Evolutionary conservation across 2,113 vertebrate species (phyloP).

Genomic region (Dromaius novaehollandiae): DNA sequence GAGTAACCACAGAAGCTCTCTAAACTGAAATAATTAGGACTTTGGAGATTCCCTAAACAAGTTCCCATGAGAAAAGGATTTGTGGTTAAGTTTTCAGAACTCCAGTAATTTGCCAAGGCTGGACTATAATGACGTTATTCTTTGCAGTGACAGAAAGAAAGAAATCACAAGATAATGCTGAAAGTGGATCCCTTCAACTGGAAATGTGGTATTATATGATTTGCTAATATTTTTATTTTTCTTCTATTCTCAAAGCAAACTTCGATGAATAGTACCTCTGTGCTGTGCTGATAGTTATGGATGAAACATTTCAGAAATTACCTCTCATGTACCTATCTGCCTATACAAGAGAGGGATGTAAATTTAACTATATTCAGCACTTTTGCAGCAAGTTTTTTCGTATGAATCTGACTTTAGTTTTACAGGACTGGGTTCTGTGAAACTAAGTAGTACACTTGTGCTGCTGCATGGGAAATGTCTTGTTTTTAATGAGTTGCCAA

Average conservation of each 20-base stretch:
- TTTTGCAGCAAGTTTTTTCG: background rate
- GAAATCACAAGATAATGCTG: background rate
- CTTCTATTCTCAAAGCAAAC: background rate
- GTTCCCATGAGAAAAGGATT: conserved; percentile 21
- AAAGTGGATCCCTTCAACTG: background rate
- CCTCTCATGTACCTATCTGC: background rate
- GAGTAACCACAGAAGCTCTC: background rate
- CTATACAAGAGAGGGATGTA: background rate
- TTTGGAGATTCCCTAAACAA: conserved; percentile 55
- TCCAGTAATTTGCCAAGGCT: background rate
- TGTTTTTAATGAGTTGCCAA: conserved; percentile 70
- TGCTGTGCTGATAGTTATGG: background rate
- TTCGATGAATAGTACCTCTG: background rate
- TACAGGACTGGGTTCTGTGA: conserved; percentile 4
- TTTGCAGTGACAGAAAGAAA: background rate
- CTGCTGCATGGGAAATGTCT: conserved; percentile 67
- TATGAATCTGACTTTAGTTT: conserved; percentile 20
- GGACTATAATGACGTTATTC: background rate
- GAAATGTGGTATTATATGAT: background rate
- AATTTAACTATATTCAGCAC: background rate
- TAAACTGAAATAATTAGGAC: background rate
- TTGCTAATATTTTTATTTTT: background rate
- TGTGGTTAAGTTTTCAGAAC: conserved; percentile 23
- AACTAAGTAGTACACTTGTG: conserved; percentile 33
- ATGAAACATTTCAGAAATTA: background rate